A percentile compares a stretch with the other conserved stretches of the same genome.
Evolutionary conservation across 2,113 vertebrate species (phyloP).

Genomic region (Astatotilapia flaviijosephi): DNA sequence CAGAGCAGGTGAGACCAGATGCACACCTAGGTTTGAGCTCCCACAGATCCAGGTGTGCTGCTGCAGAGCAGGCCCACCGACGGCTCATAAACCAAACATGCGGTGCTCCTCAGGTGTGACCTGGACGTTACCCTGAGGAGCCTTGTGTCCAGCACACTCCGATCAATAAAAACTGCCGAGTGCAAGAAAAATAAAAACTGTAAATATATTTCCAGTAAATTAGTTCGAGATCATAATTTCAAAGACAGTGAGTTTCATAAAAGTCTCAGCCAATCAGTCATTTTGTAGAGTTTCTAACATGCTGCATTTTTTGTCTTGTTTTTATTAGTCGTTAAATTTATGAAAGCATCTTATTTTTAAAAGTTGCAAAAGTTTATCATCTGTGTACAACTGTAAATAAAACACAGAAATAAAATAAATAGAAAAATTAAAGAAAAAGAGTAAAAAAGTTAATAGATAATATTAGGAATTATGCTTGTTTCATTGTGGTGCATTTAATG

Average conservation of each 20-base stretch:
- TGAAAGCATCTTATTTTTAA: neutral
- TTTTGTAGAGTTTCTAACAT: neutral
- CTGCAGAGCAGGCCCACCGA: neutral
- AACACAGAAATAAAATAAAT: neutral
- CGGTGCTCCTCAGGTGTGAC: neutral
- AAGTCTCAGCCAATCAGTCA: neutral
- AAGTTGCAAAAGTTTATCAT: neutral
- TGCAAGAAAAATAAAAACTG: neutral
- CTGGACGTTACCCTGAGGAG: neutral
- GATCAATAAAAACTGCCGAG: neutral
- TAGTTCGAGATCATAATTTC: neutral
- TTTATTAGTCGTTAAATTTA: neutral
- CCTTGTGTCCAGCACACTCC: neutral
- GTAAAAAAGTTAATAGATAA: neutral
- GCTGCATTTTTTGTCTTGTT: neutral
- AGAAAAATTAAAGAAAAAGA: neutral
- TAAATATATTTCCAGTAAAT: neutral
- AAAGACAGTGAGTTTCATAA: neutral
- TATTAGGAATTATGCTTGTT: neutral
- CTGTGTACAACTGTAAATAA: neutral
- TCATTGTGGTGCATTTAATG: neutral
- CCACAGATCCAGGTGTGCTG: neutral
- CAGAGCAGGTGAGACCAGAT: conserved; percentile 27
- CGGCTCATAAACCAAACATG: neutral
- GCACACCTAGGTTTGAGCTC: neutral